Percentiles rank a stretch among this genome's conserved stretches.
These are phyloP conservation scores for Gallinago jamesoni DNA, from an alignment of 2,113 vertebrate genomes.

Conservation along the genomic window DNA sequence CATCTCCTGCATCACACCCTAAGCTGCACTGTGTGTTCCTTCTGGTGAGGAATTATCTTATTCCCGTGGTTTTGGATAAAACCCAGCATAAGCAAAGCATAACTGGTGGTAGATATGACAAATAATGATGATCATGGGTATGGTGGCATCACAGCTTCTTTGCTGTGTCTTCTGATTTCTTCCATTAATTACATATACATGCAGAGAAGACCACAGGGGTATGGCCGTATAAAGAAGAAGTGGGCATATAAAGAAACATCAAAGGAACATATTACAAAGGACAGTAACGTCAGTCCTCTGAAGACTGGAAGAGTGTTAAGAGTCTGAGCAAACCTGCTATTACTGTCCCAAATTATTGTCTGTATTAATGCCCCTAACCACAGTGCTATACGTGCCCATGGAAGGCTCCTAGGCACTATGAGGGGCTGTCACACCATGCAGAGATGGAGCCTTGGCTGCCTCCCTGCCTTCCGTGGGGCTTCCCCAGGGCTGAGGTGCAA, in stretches of 20 bases:
- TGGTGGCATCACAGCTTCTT: not conserved
- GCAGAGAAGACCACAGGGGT: not conserved
- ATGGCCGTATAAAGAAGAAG: not conserved
- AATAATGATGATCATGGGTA: not conserved
- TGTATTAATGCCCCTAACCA: not conserved
- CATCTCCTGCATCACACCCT: not conserved
- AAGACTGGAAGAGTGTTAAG: not conserved
- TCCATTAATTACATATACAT: not conserved
- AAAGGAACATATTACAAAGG: not conserved
- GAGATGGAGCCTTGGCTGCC: not conserved
- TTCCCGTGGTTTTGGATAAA: not conserved
- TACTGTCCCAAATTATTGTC: not conserved
- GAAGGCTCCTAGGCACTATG: not conserved
- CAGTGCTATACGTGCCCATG: fast-evolving
- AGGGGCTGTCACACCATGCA: not conserved
- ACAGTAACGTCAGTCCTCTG: not conserved
- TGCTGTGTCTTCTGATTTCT: not conserved
- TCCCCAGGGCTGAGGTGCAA: not conserved
- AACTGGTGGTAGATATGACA: not conserved
- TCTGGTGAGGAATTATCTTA: not conserved
- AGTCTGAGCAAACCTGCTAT: not conserved
- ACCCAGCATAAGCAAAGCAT: not conserved
- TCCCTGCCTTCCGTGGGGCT: not conserved
- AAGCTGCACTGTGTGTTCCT: not conserved
- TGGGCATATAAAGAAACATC: not conserved